A percentile compares a stretch with the other conserved stretches of the same genome.
Conservation (phyloP, 30 jellyfish, hydroid and myxozoan genomes). For the Hydractinia symbiolongicarpus region DNA sequence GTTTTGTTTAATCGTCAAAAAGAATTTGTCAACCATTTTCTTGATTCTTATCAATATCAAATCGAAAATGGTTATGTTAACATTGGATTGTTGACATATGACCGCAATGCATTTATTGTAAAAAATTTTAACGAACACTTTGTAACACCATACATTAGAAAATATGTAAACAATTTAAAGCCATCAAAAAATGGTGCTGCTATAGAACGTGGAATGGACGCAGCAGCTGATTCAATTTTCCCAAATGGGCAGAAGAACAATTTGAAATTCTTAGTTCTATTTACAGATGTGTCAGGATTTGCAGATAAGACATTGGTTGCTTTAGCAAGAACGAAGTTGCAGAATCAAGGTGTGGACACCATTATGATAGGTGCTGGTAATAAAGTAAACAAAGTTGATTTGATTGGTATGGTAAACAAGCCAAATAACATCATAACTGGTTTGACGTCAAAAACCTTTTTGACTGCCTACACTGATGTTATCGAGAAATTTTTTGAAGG, state of each 20-base stretch:
- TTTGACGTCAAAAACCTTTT: slow-evolving; percentile 50
- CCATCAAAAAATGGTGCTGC: slow-evolving; percentile 42
- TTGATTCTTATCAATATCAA: slow-evolving; percentile 60
- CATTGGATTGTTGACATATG: slow-evolving; percentile 46
- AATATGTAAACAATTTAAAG: slow-evolving; percentile 18
- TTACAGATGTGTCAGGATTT: slow-evolving; percentile 55
- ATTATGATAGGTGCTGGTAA: slow-evolving; percentile 54
- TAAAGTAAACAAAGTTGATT: slow-evolving; percentile 39
- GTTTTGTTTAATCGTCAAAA: slow-evolving; percentile 57
- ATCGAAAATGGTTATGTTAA: slow-evolving; percentile 40
- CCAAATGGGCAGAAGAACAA: slow-evolving; percentile 28
- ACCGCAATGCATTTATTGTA: slow-evolving; percentile 28
- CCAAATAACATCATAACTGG: slow-evolving; percentile 40
- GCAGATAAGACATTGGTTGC: slow-evolving; percentile 13
- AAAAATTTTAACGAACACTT: slow-evolving; percentile 33
- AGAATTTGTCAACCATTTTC: slow-evolving; percentile 49
- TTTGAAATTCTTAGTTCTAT: slow-evolving; percentile 43
- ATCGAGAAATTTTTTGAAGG: slow-evolving; percentile 39
- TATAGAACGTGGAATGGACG: slow-evolving; percentile 37
- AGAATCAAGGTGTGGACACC: slow-evolving; percentile 55
- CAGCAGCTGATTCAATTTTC: slow-evolving; percentile 37
- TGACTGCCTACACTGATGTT: slow-evolving; percentile 43
- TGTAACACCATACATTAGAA: slow-evolving; percentile 21
- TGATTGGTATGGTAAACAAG: slow-evolving; percentile 29
- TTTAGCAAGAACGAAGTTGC: slow-evolving; percentile 34